Evolutionary conservation across 2,113 vertebrate species (phyloP).

Genomic region (Hassar affinis): DNA sequence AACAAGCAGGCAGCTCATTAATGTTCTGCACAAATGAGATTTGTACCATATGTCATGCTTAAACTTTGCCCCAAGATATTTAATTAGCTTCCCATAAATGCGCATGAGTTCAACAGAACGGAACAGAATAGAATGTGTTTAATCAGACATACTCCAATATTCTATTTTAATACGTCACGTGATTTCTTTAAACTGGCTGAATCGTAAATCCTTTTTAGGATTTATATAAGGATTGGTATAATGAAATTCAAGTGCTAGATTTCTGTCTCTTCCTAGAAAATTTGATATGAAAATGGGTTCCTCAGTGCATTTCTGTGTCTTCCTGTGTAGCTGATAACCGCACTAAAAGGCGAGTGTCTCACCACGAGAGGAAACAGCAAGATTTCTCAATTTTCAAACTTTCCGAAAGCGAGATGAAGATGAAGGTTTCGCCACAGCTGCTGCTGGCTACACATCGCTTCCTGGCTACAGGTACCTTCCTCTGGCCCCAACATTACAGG

Average conservation of each 20-base stretch:
- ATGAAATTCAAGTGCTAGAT: background rate
- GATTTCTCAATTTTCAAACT: constrained; percentile 95
- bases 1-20: background rate
- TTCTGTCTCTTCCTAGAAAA: background rate
- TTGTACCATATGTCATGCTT: background rate
- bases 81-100: background rate
- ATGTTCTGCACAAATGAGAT: background rate
- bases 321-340: constrained; percentile 81
- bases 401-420: constrained; percentile 86
- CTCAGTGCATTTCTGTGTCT: constrained; percentile 46
- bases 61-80: background rate
- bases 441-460: constrained; percentile 95
- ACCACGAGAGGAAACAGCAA: constrained; percentile 88
- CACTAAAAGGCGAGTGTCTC: constrained; percentile 86
- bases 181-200: background rate
- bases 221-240: background rate
- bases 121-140: background rate
- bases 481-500: background rate
- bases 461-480: constrained; percentile 86
- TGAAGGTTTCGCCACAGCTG: constrained; percentile 92
- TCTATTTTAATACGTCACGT: background rate
- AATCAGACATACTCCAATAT: background rate
- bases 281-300: background rate
- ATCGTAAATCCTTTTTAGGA: background rate
- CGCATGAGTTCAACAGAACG: background rate